A percentile compares a stretch with the other conserved stretches of the same genome.
Conservation (phyloP, 2,797 vertebrate genomes). For the Hozukius guyotensis region DNA sequence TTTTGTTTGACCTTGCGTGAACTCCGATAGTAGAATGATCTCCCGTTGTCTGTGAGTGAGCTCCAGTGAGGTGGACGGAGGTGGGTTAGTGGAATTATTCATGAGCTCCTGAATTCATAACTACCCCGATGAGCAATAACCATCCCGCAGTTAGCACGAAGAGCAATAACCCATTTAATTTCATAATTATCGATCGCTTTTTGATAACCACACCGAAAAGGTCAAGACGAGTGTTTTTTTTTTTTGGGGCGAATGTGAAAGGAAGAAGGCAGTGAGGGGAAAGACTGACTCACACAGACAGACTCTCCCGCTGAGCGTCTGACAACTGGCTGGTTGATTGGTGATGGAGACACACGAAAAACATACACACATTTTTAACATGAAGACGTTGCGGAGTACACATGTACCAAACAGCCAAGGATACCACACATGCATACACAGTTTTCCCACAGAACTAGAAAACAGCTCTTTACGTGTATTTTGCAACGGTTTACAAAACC, state of each 20-base stretch:
- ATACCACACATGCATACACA: background rate
- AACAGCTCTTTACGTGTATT: background rate
- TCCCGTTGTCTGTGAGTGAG: background rate
- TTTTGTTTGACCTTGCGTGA: background rate
- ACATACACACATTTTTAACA: background rate
- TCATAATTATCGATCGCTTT: slow-evolving; percentile 67
- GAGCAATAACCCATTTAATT: slow-evolving; percentile 64
- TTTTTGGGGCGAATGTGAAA: background rate
- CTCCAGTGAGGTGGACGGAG: background rate
- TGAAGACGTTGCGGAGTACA: background rate
- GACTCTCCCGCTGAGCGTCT: slow-evolving; percentile 52
- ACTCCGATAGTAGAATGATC: background rate
- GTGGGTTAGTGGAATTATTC: slow-evolving; percentile 42
- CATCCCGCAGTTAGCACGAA: slow-evolving; percentile 54
- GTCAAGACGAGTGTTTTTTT: slow-evolving; percentile 17
- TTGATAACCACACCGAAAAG: slow-evolving; percentile 47
- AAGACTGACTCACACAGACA: slow-evolving; percentile 36
- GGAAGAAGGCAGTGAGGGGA: background rate
- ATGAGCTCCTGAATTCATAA: slow-evolving; percentile 68
- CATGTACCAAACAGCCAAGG: background rate
- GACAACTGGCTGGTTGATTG: slow-evolving; percentile 51
- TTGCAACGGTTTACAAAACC: background rate
- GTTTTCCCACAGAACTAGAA: background rate
- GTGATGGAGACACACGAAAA: slow-evolving; percentile 19
- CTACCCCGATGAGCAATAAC: slow-evolving; percentile 70